Conservation (phyloP, 2,888 invertebrate species). For the Tachina grossa region DNA sequence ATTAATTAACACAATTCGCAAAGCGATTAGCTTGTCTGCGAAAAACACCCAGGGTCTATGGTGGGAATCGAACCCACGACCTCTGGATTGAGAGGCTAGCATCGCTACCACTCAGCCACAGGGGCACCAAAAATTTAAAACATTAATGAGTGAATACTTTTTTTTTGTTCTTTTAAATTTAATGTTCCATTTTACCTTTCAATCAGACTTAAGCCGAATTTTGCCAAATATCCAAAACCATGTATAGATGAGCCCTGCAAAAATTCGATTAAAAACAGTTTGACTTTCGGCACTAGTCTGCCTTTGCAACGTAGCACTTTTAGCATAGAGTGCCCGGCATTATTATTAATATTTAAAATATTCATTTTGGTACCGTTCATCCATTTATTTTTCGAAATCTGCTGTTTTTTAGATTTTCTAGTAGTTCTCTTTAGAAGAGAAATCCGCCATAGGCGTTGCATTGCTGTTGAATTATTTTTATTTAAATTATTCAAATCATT, state of each 20-base stretch:
- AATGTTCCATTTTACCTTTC: slow-evolving; percentile 77
- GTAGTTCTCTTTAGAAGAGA: slow-evolving; percentile 58
- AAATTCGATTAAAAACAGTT: slow-evolving; percentile 80
- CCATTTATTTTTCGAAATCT: slow-evolving; percentile 29
- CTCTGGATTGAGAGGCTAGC: too few relatives aligned
- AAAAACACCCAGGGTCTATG: too few relatives aligned
- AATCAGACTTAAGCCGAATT: slow-evolving; percentile 79
- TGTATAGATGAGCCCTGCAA: slow-evolving; percentile 81
- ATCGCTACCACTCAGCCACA: too few relatives aligned
- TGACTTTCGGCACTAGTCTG: slow-evolving; percentile 74
- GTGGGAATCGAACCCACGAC: too few relatives aligned
- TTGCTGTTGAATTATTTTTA: slow-evolving; percentile 56
- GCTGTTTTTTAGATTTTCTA: slow-evolving; percentile 37
- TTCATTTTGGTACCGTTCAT: slow-evolving; percentile 8
- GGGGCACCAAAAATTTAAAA: too few relatives aligned
- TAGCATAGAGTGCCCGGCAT: slow-evolving; percentile 4
- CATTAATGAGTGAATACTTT: too few relatives aligned
- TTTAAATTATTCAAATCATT: slow-evolving; percentile 11
- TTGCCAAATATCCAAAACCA: slow-evolving; percentile 82
- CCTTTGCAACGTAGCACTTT: slow-evolving; percentile 30
- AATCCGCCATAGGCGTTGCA: slow-evolving; percentile 73
- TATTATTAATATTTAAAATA: slow-evolving; percentile 1
- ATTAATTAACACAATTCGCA: too few relatives aligned
- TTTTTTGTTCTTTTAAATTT: too few relatives aligned
- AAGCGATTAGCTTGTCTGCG: too few relatives aligned